These are phyloP conservation scores for Pionites leucogaster DNA, from an alignment of 2,113 vertebrate species.

Conservation along the genomic window DNA sequence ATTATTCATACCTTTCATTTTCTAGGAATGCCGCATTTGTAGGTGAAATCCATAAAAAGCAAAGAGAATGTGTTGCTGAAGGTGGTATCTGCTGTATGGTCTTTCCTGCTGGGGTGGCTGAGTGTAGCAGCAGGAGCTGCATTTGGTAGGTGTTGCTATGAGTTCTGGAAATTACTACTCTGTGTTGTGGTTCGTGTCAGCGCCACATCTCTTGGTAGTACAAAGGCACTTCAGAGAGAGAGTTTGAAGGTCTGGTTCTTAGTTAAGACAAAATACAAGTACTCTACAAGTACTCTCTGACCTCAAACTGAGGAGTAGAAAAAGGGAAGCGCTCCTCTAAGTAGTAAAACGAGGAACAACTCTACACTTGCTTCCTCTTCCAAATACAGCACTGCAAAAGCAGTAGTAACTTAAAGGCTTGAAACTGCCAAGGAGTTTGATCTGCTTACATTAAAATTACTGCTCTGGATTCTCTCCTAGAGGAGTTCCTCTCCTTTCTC, in stretches of 20 bases:
- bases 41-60: constrained; percentile 18
- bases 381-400: neutral
- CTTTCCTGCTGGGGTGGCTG: neutral
- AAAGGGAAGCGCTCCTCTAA: neutral
- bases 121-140: neutral
- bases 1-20: neutral
- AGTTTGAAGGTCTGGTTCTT: neutral
- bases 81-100: neutral
- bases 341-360: neutral
- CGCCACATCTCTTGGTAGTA: neutral
- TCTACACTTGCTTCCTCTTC: neutral
- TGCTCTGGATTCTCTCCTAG: neutral
- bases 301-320: neutral
- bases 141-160: neutral
- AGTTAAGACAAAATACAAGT: neutral
- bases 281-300: neutral
- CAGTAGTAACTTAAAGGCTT: neutral
- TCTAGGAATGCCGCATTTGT: constrained; percentile 5
- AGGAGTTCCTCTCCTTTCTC: neutral
- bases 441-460: neutral
- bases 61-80: neutral
- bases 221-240: neutral
- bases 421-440: neutral
- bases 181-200: neutral
- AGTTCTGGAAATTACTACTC: neutral